Evolutionary conservation across 2,797 vertebrate genomes (phyloP).

Genomic region (Sebastes diaconus): DNA sequence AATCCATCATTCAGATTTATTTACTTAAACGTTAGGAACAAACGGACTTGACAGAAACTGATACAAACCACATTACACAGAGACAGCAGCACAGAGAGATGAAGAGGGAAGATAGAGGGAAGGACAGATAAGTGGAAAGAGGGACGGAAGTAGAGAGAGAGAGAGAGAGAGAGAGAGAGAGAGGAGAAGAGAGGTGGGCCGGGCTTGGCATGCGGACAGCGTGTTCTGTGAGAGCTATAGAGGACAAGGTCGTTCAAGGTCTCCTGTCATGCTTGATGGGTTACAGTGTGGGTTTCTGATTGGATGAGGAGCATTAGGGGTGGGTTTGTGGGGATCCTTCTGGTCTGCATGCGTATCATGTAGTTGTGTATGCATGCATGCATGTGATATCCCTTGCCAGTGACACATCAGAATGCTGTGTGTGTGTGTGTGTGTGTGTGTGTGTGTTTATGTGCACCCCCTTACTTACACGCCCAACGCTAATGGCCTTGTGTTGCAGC

Average conservation of each 20-base stretch:
- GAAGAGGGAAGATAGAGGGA: constrained; percentile 48
- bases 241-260: constrained; percentile 78
- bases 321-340: not conserved
- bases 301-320: constrained; percentile 5
- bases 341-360: constrained; percentile 10
- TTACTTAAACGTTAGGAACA: constrained; percentile 55
- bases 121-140: constrained; percentile 49
- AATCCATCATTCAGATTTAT: constrained; percentile 52
- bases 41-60: constrained; percentile 56
- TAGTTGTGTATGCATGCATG: constrained; percentile 12
- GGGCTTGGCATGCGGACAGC: constrained; percentile 58
- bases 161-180: constrained; percentile 6
- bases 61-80: constrained; percentile 59
- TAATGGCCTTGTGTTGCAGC: constrained; percentile 46
- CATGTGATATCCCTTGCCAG: not conserved
- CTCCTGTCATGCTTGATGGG: constrained; percentile 54
- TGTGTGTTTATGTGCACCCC: not conserved
- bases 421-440: not conserved
- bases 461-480: constrained; percentile 5
- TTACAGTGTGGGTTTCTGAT: constrained; percentile 35
- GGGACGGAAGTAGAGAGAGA: constrained; percentile 1
- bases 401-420: not conserved
- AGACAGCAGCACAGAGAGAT: constrained; percentile 39
- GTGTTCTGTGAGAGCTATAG: constrained; percentile 49
- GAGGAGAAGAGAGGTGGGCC: constrained; percentile 39